Evolutionary conservation across 1,140 invertebrate genomes (phyloP).

Genomic region (Galleria mellonella): DNA sequence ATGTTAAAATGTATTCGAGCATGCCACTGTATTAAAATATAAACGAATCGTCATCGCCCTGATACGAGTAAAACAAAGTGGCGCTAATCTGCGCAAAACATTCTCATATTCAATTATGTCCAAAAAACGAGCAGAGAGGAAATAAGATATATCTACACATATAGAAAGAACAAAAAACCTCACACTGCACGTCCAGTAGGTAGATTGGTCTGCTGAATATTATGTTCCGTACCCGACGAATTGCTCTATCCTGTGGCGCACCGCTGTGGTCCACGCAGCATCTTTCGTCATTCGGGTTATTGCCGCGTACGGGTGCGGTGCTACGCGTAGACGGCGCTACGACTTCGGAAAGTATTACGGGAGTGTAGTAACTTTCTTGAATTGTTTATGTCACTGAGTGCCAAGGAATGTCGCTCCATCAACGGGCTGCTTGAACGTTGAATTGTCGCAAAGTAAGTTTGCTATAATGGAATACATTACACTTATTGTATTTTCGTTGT

Average conservation of each 20-base stretch:
- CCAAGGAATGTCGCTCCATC: no score
- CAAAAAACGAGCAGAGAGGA: constrained; percentile 27
- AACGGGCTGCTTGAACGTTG: background rate
- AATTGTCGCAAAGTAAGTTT: background rate
- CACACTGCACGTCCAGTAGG: no score
- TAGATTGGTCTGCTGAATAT: no score
- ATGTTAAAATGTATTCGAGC: no score
- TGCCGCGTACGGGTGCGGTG: constrained; percentile 12
- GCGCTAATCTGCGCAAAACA: constrained; percentile 28
- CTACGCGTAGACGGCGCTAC: constrained; percentile 18
- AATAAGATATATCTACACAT: constrained; percentile 16
- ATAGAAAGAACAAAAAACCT: background rate
- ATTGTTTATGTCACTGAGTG: background rate
- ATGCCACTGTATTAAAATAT: constrained; percentile 2
- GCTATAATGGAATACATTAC: background rate
- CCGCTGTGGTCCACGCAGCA: no score
- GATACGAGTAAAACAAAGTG: constrained; percentile 32
- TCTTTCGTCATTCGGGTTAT: constrained; percentile 21
- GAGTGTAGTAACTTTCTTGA: constrained; percentile 5
- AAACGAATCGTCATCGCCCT: constrained; percentile 15
- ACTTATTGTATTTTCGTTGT: background rate
- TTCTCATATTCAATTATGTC: constrained; percentile 38
- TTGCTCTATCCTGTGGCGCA: background rate
- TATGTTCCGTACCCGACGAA: background rate
- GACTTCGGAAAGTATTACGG: constrained; percentile 20